Evolutionary conservation across 2,888 invertebrate species (phyloP).

Genomic region (Elgonia sp.): DNA sequence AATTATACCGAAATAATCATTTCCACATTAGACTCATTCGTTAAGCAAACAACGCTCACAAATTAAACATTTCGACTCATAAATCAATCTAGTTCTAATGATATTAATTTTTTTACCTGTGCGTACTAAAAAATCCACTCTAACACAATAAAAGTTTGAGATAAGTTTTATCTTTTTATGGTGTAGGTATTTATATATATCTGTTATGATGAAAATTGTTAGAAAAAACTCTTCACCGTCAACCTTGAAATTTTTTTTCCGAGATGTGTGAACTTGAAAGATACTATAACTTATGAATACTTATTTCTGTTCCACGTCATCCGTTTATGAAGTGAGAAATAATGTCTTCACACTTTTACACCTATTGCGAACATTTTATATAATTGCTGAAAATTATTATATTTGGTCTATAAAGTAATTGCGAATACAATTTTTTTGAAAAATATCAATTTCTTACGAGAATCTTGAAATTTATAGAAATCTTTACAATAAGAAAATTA

Average conservation of each 20-base stretch:
- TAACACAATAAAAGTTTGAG: slow-evolving; percentile 54
- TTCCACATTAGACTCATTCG: slow-evolving; percentile 40
- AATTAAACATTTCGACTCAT: slow-evolving; percentile 62
- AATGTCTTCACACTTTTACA: slow-evolving; percentile 60
- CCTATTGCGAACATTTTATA: slow-evolving; percentile 19
- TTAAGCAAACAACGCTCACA: slow-evolving; percentile 58
- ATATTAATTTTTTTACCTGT: slow-evolving; percentile 60
- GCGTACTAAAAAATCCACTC: slow-evolving; percentile 56
- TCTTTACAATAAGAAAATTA: too few species aligned
- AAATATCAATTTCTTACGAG: too few species aligned
- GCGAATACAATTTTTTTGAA: too few species aligned
- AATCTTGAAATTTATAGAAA: too few species aligned
- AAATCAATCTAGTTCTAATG: slow-evolving; percentile 70
- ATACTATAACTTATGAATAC: slow-evolving; percentile 71
- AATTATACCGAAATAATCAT: slow-evolving; percentile 43
- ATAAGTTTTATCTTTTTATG: slow-evolving; percentile 64
- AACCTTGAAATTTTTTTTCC: slow-evolving; percentile 69
- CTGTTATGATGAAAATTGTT: slow-evolving; percentile 69
- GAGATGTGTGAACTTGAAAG: slow-evolving; percentile 73
- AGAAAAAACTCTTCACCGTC: slow-evolving; percentile 67
- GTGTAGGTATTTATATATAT: slow-evolving; percentile 59
- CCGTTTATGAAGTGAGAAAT: slow-evolving; percentile 69
- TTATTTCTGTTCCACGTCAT: slow-evolving; percentile 69
- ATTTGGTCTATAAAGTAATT: too few species aligned
- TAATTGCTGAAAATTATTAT: slow-evolving; percentile 23